Base-by-base conservation (phyloP, 2,797 vertebrate species). In the Arremon aurantiirostris region DNA sequence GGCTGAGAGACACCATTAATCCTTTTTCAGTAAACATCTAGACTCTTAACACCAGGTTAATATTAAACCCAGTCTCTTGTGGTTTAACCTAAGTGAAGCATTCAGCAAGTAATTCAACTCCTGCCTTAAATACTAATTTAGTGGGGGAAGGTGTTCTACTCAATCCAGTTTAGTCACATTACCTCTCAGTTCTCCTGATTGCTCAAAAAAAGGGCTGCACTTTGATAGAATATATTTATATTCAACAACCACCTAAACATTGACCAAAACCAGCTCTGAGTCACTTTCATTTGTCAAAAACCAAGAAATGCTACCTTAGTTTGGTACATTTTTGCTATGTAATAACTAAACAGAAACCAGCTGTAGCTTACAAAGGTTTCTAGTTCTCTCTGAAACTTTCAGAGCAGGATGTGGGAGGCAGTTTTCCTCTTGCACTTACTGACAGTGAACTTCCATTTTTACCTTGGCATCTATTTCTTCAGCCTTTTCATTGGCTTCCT, bases 401-500 rank as follows among this genome's bases (percentile, higher is more conserved):
- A 55, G 47, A 75, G 39, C 35, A 61, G 17, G 44, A 72, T 23
- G 26, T 44, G 34, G 61, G 60, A 61, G 10, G 28, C 23, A 65
- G 47, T 53, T 68, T 65, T 46, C 28, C 47, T 87, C 69, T 65
- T 37, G 53, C 49, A 35, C 70, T 82, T 82, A 73, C 66, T 82
- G 69, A 93, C 65, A 49, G 2, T 6, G 27, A 78, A 91, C 37
- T 72, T 59, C 71, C 80, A 76, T 76, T 76, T 87, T 98, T 97
- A 99, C 99, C 99, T 99, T 99, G 63, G 99, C 99, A 95, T 99
- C 99, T 71, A 99, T 99, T 97, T 99, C 99, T 96, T 99, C 99
- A 72, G 99, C 99, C 96, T 99, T 99, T 97, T 99, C 99, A 89
- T 99, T 99, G 97, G 99, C 99, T 97, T 99, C 99, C 97, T 99